These are phyloP conservation scores for Drosophila funebris DNA, from an alignment of 1,140 invertebrate species.

Conservation along the genomic window DNA sequence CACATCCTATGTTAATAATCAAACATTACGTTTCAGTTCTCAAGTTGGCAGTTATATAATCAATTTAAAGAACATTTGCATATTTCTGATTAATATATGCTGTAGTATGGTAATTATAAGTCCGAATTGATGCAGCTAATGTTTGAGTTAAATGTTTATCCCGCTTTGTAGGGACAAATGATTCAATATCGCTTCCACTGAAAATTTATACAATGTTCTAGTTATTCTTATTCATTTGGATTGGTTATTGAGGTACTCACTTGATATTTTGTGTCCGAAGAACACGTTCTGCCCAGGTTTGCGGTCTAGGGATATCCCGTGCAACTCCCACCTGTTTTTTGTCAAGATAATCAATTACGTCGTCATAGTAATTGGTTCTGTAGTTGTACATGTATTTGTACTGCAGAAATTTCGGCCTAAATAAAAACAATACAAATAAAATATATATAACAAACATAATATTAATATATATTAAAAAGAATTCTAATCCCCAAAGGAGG, in stretches of 20 bases:
- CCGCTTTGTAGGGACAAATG: slow-evolving; percentile 68
- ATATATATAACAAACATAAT: background rate
- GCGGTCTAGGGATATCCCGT: slow-evolving; percentile 88
- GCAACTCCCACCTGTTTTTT: slow-evolving; percentile 88
- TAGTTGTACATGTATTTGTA: slow-evolving; percentile 93
- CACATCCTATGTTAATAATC: slow-evolving; percentile 43
- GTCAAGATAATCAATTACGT: slow-evolving; percentile 92
- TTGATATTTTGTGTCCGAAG: slow-evolving; percentile 85
- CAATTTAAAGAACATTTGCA: slow-evolving; percentile 79
- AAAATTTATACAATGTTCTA: no score
- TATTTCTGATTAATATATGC: slow-evolving; percentile 87
- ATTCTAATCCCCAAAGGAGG: no score
- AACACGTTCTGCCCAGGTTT: slow-evolving; percentile 92
- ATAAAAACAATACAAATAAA: no score
- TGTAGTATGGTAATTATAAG: slow-evolving; percentile 87
- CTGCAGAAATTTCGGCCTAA: slow-evolving; percentile 90
- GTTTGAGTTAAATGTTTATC: slow-evolving; percentile 85
- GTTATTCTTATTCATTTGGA: no score
- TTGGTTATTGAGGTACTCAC: slow-evolving; percentile 40
- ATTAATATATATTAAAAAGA: background rate
- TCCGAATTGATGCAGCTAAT: slow-evolving; percentile 85
- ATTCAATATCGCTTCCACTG: slow-evolving; percentile 64
- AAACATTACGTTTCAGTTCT: slow-evolving; percentile 19
- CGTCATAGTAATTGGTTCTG: slow-evolving; percentile 92
- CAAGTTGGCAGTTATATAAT: slow-evolving; percentile 18